phyloP scores from a whole-genome alignment of 1,140 invertebrate species.

The Laupala kohalensis region DNA sequence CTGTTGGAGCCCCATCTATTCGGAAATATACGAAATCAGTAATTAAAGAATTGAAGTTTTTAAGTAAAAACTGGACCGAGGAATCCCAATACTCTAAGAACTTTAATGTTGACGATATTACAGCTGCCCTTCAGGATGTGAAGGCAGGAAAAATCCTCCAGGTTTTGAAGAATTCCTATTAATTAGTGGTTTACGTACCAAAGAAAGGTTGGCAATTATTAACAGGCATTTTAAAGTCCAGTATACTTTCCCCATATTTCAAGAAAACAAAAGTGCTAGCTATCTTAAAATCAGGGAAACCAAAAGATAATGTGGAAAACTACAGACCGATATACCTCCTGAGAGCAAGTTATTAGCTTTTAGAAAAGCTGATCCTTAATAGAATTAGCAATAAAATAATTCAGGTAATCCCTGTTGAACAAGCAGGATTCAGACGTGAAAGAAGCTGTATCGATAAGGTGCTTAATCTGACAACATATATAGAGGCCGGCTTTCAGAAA shows the following conservation, averaged over 20 bases:
- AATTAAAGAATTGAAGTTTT: background rate
- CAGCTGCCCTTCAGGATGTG: background rate
- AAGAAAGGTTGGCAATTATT: background rate
- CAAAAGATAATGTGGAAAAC: background rate
- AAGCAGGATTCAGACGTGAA: conserved; percentile 4
- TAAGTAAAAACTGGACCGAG: background rate
- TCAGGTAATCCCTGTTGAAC: conserved; percentile 2
- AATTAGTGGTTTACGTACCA: background rate
- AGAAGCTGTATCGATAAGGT: background rate
- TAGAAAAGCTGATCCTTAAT: conserved; percentile 5
- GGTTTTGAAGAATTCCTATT: background rate
- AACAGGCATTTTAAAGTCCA: background rate
- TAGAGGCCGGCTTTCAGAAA: conserved; percentile 13
- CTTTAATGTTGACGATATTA: background rate
- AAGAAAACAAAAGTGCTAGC: background rate
- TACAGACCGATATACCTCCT: conserved; percentile 11
- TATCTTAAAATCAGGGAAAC: conserved; percentile 5
- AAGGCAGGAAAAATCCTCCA: background rate
- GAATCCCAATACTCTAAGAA: background rate
- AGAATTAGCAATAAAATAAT: conserved; percentile 6
- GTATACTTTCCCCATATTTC: background rate
- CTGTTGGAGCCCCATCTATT: background rate
- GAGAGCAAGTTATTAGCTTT: background rate
- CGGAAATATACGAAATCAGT: background rate
- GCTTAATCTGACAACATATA: conserved; percentile 4